Evolutionary conservation across 2,888 invertebrate species (phyloP).

Genomic region (Scaptomyza cyrtandrae): DNA sequence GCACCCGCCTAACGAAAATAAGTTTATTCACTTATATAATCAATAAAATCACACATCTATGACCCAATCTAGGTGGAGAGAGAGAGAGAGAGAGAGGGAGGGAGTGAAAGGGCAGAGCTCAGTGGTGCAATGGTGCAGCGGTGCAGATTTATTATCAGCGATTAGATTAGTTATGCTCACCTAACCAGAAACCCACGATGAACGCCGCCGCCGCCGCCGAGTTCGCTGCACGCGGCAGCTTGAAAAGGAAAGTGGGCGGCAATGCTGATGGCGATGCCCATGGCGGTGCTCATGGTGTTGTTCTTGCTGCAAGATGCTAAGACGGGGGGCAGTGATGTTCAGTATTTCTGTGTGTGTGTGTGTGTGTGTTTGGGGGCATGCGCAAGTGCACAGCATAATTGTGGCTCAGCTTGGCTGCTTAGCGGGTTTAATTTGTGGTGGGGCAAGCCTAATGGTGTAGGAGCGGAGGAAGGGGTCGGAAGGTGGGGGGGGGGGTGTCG

Average conservation of each 20-base stretch:
- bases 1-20: too few relatives aligned
- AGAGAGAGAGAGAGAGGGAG: too few relatives aligned
- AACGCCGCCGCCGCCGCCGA: constrained; percentile 11
- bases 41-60: too few relatives aligned
- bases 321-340: not conserved
- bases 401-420: constrained; percentile 38
- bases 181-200: constrained; percentile 56
- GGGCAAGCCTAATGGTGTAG: not conserved
- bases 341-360: not conserved
- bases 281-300: not conserved
- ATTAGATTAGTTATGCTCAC: constrained; percentile 76
- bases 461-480: constrained; percentile 1
- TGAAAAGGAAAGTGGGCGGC: constrained; percentile 75
- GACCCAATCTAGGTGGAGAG: too few relatives aligned
- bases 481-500: not conserved
- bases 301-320: not conserved
- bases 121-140: constrained; percentile 2
- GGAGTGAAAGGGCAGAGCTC: not conserved
- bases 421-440: not conserved
- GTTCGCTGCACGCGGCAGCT: constrained; percentile 62
- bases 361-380: constrained; percentile 7
- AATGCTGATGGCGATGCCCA: constrained; percentile 1
- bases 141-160: constrained; percentile 45
- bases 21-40: too few relatives aligned
- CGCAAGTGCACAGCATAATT: constrained; percentile 62